Evolutionary conservation across 2,888 invertebrate genomes (phyloP), one percentile per base, ranked within the genome.

Genomic region (Drosophila leonis): DNA sequence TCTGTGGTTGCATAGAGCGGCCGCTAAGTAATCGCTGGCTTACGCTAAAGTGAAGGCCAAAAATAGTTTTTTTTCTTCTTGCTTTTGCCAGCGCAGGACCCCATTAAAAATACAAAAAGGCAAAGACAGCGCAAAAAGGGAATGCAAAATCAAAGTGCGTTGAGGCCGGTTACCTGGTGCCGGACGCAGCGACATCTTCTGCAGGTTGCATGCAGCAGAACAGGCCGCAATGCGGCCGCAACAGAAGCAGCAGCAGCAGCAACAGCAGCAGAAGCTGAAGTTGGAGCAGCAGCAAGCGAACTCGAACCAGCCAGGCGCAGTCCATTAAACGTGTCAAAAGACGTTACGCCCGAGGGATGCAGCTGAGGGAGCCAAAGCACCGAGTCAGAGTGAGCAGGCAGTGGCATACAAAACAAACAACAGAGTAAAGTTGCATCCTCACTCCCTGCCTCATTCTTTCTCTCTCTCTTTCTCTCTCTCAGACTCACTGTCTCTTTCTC

Each of bases 281-380:
- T 24, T 20, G 51, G 5, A 8, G 18, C 15, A 13, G 33, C 2
- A 9, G 33, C 20, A 31, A 20, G 31, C 31, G 56, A 39, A 39
- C 31, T 10, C 42, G 20, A 59, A 15, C 41, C 56, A 18, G 7
- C 48, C 70, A 42, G 72, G 69, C 67, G 75, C 76, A 80, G 75
- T 80, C 86, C 86, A 84, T 84, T 84, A 80, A 84, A 83, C 72
- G 88, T 88, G 84, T 86, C 88, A 88, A 81, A 88, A 76, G 86
- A 86, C 63, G 72, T 41, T 71, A 51, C 62, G 67, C 78, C 75
- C 73, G 33, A 59, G 73, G 72, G 82, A 82, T 35, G 62, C 65
- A 62, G 66, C 67, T 73, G 44, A 72, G 41, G 8, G 33, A 44
- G 63, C 51, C 35, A 29, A 48, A 44, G 59, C 35, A 55, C 41